Percentiles rank a stretch among this genome's conserved stretches.
Evolutionary conservation across 2,113 vertebrate genomes (phyloP).

Genomic region (Sylvietta virens): DNA sequence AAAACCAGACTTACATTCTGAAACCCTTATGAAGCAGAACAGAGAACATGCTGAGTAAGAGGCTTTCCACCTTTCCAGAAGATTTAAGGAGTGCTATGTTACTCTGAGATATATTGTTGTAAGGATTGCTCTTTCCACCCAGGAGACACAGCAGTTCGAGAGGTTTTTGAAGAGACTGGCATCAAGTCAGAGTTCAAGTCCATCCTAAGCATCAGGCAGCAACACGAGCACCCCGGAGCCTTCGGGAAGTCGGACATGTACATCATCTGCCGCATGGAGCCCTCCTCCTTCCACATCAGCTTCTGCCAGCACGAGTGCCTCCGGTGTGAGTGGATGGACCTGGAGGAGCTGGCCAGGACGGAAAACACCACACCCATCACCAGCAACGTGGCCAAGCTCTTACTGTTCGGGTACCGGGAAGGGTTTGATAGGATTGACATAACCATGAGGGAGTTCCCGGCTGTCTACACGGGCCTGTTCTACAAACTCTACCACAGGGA

Average conservation of each 20-base stretch:
- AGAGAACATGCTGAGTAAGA: neutral
- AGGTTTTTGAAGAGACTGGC: slow-evolving; percentile 94
- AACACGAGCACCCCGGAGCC: slow-evolving; percentile 85
- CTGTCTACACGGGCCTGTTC: slow-evolving; percentile 80
- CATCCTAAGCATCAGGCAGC: slow-evolving; percentile 90
- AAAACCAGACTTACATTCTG: neutral
- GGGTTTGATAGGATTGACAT: slow-evolving; percentile 88
- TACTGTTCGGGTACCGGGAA: slow-evolving; percentile 78
- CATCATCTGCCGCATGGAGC: slow-evolving; percentile 86
- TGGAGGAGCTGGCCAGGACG: slow-evolving; percentile 72
- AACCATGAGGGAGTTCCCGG: slow-evolving; percentile 78
- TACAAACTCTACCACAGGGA: slow-evolving; percentile 88
- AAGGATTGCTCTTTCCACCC: neutral
- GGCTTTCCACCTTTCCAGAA: neutral
- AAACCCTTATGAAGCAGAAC: neutral
- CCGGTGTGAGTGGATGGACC: slow-evolving; percentile 87
- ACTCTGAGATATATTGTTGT: neutral
- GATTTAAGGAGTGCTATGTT: neutral
- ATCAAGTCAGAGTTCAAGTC: slow-evolving; percentile 87
- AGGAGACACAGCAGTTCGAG: slow-evolving; percentile 89
- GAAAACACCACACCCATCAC: slow-evolving; percentile 81
- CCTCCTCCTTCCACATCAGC: slow-evolving; percentile 80
- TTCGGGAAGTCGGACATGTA: slow-evolving; percentile 94
- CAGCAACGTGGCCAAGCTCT: slow-evolving; percentile 77
- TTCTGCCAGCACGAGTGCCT: slow-evolving; percentile 89